Conservation (phyloP, 1,140 invertebrate species). For the Geopemphigus sp. region DNA sequence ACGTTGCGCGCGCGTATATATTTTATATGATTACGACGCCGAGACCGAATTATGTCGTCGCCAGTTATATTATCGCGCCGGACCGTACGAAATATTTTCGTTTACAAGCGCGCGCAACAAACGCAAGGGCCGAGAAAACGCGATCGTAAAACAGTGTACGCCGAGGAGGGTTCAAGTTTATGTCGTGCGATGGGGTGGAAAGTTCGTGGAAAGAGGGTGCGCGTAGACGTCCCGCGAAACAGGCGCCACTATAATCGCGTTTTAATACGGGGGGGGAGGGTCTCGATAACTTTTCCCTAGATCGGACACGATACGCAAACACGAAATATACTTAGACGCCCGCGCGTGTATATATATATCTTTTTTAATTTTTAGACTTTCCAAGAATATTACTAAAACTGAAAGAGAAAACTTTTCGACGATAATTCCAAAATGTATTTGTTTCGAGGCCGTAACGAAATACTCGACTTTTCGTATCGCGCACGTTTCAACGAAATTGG, state of each 20-base stretch:
- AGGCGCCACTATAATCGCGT: slow-evolving; percentile 41
- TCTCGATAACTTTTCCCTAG: slow-evolving; percentile 13
- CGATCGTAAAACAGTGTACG: neutral
- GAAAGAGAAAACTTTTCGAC: neutral
- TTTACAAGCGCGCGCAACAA: too few relatives aligned
- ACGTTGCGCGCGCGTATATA: neutral
- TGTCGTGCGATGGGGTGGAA: neutral
- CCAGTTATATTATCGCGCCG: too few relatives aligned
- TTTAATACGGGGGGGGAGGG: neutral
- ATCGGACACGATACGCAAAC: neutral
- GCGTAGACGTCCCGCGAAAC: neutral
- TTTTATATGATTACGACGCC: neutral
- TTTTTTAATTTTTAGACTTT: neutral
- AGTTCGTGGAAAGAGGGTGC: too few relatives aligned
- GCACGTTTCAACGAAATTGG: neutral
- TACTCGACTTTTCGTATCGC: neutral
- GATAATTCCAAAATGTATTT: neutral
- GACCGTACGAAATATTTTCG: too few relatives aligned
- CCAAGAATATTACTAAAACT: neutral
- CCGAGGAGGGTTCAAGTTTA: slow-evolving; percentile 18
- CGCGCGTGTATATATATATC: neutral
- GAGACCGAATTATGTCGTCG: neutral
- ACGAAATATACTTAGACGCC: neutral
- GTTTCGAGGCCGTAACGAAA: neutral
- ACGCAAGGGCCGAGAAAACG: neutral